phyloP scores from a whole-genome alignment of 2,797 vertebrate genomes.

The Amphiprion clarkii region DNA sequence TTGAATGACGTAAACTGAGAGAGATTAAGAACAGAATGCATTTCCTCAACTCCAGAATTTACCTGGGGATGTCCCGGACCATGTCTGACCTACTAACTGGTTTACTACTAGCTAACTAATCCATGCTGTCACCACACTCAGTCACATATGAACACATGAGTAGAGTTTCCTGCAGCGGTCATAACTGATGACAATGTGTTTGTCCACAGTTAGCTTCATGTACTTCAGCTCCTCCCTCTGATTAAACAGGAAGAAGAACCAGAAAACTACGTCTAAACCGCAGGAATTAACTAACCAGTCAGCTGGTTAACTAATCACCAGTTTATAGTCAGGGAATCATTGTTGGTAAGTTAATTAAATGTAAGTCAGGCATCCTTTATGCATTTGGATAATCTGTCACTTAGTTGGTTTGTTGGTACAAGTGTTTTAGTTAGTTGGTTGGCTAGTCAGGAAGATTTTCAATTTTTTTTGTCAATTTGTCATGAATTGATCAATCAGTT shows the following conservation, averaged over 20 bases:
- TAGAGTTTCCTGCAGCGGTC: constrained; percentile 14
- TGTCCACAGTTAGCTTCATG: constrained; percentile 5
- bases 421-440: neutral
- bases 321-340: neutral
- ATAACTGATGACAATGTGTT: constrained; percentile 39
- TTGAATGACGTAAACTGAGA: neutral
- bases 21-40: constrained; percentile 4
- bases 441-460: neutral
- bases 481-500: too few relatives aligned
- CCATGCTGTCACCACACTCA: too few relatives aligned
- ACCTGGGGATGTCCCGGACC: neutral
- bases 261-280: constrained; percentile 15
- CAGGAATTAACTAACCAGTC: constrained; percentile 21
- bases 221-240: constrained; percentile 58
- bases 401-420: neutral
- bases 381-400: too few relatives aligned
- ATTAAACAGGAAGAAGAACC: constrained; percentile 39
- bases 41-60: constrained; percentile 32
- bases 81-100: neutral
- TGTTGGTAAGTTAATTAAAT: neutral
- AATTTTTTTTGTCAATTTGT: too few relatives aligned
- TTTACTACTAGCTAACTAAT: neutral
- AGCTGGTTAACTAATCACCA: neutral
- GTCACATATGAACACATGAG: constrained; percentile 6
- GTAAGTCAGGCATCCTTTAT: too few relatives aligned